Conservation (phyloP, 2,113 vertebrate species). For the Apteryx owenii region DNA sequence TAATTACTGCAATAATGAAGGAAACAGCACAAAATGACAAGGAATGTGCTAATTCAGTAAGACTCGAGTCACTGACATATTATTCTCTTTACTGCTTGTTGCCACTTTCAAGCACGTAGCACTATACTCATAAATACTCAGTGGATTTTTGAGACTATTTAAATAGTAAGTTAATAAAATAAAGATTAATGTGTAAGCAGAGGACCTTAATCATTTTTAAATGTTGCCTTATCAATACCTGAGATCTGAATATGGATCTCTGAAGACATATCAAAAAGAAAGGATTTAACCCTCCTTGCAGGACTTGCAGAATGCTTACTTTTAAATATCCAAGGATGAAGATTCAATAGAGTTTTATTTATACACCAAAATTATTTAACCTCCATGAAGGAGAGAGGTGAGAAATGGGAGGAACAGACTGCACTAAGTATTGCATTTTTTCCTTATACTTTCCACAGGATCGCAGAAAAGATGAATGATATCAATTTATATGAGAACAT, state of each 20-base stretch:
- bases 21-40: conserved; percentile 50
- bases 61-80: conserved; percentile 33
- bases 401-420: not conserved
- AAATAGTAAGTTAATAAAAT: not conserved
- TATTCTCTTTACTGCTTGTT: conserved; percentile 34
- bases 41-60: conserved; percentile 62
- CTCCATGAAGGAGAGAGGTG: not conserved
- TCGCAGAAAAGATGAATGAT: not conserved
- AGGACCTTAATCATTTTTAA: not conserved
- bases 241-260: not conserved
- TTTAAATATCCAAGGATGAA: not conserved
- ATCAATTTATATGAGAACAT: not conserved
- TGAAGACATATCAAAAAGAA: not conserved
- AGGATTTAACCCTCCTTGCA: not conserved
- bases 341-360: not conserved
- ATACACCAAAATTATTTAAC: not conserved
- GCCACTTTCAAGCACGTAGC: conserved; percentile 26
- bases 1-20: conserved; percentile 72
- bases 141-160: not conserved
- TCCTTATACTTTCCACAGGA: not conserved
- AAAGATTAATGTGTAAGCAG: not conserved
- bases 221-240: not conserved
- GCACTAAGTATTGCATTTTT: not conserved
- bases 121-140: not conserved
- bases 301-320: not conserved